Evolutionary conservation across 2,113 vertebrate genomes (phyloP), one percentile per base, ranked within the genome.

Genomic region (Paracyprichromis sp.): DNA sequence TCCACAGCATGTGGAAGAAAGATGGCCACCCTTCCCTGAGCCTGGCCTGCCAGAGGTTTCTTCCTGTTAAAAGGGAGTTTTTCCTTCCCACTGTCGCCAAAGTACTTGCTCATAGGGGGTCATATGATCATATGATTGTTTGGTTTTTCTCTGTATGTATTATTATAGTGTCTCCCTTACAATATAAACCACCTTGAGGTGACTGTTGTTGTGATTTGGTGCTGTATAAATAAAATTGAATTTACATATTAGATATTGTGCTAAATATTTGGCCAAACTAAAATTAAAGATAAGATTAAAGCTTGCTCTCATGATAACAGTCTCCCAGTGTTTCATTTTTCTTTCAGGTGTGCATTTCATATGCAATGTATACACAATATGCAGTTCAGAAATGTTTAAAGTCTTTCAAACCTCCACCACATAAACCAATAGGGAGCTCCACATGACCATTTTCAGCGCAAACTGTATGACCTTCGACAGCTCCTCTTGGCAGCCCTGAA

Each of bases 401-500:
- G 21, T 80, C 26, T 86, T 73, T 47, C 80, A 2, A n/a, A 95
- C 93, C 94, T 94, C 92, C 21, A 92, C 43, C 19, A 93, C n/a
- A 76, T 92, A 88, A 80, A 94, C 78, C 40, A 84, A 11, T 2
- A 61, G 83, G 38, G 14, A 83, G 0, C 69, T 57, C 90, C 91
- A 87, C 9, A 92, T 83, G 50, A 94, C 87, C 1, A 78, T 43
- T 5, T 14, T 43, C 63, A 96, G 83, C 19, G 94, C 53, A 66
- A 95, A 89, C 45, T 50, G 59, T 6, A 95, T 83, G 13, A 53
- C n/a, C 6, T 3, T 76, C 79, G 90, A 66, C 88, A 96, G 29
- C 78, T 89, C 92, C 45, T n/a, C 47, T 57, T 90, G 80, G 89
- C 95, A 96, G 63, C 94, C 95, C 95, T 96, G 81, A 63, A 79